These are phyloP conservation scores for Alentia gelatinosa DNA, from an alignment of 2,888 invertebrate genomes.

Conservation along the genomic window DNA sequence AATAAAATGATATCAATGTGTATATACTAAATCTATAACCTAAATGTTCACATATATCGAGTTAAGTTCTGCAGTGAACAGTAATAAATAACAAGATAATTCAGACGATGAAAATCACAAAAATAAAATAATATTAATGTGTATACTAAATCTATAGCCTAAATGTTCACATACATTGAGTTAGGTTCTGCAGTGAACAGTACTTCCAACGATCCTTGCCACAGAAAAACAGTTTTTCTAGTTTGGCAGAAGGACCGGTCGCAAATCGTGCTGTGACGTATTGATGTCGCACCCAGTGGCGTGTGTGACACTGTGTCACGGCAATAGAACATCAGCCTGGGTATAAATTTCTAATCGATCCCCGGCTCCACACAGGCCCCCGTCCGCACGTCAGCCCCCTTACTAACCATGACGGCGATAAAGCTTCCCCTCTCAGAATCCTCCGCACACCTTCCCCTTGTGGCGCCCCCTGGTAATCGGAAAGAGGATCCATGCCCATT, in stretches of 20 bases:
- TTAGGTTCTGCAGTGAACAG: too few relatives aligned
- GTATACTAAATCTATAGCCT: too few relatives aligned
- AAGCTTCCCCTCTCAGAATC: neutral
- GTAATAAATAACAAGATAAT: too few relatives aligned
- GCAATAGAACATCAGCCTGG: neutral
- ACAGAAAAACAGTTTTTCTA: neutral
- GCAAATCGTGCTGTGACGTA: neutral
- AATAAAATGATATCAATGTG: too few relatives aligned
- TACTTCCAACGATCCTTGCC: too few relatives aligned
- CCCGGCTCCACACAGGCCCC: neutral
- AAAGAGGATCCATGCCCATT: constrained; percentile 4
- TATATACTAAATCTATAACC: too few relatives aligned
- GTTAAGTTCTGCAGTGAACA: too few relatives aligned
- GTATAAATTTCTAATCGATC: neutral
- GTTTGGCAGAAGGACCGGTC: neutral
- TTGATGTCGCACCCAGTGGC: neutral
- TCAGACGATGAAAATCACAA: too few relatives aligned
- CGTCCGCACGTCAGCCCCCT: neutral
- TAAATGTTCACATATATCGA: too few relatives aligned
- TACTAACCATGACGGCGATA: neutral
- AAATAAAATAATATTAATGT: too few relatives aligned
- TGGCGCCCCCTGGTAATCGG: neutral
- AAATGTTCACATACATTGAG: too few relatives aligned
- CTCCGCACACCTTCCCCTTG: neutral
- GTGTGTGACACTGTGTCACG: neutral